Conservation (phyloP, 2,797 vertebrate genomes). For the Liasis olivaceus region DNA sequence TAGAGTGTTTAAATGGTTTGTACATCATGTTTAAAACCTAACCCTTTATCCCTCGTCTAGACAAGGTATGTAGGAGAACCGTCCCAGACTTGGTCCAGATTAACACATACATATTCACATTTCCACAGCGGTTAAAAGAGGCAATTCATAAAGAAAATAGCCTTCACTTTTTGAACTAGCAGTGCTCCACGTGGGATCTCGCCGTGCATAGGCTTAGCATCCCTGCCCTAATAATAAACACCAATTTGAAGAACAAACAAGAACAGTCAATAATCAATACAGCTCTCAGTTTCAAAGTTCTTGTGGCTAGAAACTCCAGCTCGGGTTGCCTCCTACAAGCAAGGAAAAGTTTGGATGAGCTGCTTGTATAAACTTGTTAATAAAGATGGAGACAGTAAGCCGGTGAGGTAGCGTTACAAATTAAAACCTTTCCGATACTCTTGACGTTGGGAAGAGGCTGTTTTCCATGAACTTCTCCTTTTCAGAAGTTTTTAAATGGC, state of each 20-base stretch:
- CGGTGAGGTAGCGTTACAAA: not conserved
- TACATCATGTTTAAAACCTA: not conserved
- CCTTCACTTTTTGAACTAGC: not conserved
- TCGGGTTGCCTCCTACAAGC: not conserved
- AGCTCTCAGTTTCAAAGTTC: not conserved
- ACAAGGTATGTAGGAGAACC: conserved; percentile 8
- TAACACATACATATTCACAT: not conserved
- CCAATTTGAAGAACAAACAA: not conserved
- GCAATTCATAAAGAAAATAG: not conserved
- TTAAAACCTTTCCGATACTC: not conserved
- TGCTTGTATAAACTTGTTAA: not conserved
- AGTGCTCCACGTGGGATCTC: not conserved
- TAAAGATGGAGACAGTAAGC: not conserved
- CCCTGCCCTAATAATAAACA: not conserved
- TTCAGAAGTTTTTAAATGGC: not conserved
- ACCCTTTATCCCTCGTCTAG: conserved; percentile 19
- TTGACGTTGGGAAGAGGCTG: not conserved
- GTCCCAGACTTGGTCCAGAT: not conserved
- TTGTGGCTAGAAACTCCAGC: not conserved
- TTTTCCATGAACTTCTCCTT: not conserved
- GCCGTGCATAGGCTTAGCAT: not conserved
- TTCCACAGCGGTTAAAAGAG: not conserved
- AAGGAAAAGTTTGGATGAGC: not conserved
- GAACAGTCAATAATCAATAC: not conserved
- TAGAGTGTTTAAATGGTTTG: not conserved